These are phyloP conservation scores for Perognathus longimembris DNA, from an alignment of 2,113 vertebrate genomes.

Conservation along the genomic window DNA sequence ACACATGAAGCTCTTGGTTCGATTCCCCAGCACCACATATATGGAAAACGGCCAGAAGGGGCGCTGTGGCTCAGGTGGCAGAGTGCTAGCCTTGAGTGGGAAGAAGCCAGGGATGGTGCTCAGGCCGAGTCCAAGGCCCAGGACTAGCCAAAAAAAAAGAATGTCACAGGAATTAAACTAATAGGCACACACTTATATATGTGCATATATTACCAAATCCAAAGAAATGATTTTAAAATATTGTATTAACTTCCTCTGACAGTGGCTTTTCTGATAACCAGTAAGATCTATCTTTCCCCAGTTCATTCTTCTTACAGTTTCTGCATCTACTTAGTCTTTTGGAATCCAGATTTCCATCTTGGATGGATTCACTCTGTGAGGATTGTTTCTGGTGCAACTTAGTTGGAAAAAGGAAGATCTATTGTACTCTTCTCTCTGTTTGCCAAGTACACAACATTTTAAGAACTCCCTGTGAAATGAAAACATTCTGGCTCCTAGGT, in stretches of 20 bases:
- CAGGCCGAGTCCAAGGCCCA: too few relatives aligned
- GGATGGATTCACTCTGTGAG: not conserved
- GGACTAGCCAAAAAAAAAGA: too few relatives aligned
- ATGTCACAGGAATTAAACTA: not conserved
- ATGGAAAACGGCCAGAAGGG: too few relatives aligned
- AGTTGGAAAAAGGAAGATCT: slow-evolving; percentile 28
- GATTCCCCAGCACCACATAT: too few relatives aligned
- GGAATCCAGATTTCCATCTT: not conserved
- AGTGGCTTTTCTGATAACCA: not conserved
- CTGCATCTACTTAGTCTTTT: not conserved
- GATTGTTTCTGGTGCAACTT: slow-evolving; percentile 11
- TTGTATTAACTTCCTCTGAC: not conserved
- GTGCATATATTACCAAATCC: not conserved
- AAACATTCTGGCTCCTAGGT: not conserved
- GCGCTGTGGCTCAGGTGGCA: too few relatives aligned
- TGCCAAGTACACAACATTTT: not conserved
- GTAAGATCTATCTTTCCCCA: not conserved
- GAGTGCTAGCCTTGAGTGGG: too few relatives aligned
- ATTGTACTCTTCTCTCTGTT: not conserved
- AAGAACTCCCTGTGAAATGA: not conserved
- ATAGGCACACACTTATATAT: not conserved
- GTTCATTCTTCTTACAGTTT: not conserved
- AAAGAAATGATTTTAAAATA: not conserved
- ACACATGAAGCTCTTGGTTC: too few relatives aligned
- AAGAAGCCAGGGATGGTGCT: too few relatives aligned